These are phyloP conservation scores for Okapia johnstoni DNA, from an alignment of 2,113 vertebrate genomes.

Conservation along the genomic window DNA sequence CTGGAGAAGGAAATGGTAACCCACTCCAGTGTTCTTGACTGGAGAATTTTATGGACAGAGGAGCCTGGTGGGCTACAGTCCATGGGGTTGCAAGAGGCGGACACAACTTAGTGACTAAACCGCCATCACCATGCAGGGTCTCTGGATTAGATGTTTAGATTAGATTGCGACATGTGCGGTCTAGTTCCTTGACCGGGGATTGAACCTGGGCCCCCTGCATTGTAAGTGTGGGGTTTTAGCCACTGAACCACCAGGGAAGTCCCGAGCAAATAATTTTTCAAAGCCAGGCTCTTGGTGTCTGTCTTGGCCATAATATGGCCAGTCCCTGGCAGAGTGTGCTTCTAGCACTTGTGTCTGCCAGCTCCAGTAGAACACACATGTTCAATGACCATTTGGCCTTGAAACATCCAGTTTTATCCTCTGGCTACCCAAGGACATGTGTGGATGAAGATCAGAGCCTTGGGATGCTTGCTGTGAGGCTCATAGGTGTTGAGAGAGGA, in stretches of 20 bases:
- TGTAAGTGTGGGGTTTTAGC: not conserved
- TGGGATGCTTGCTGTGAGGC: not conserved
- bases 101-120: not conserved
- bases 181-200: not conserved
- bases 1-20: not conserved
- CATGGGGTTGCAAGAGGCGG: not conserved
- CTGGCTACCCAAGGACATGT: not conserved
- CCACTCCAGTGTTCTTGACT: not conserved
- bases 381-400: not conserved
- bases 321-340: not conserved
- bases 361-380: not conserved
- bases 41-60: not conserved
- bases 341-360: not conserved
- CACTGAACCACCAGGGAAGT: not conserved
- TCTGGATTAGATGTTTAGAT: not conserved
- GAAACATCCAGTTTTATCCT: not conserved
- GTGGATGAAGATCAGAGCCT: not conserved
- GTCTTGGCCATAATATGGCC: accelerated
- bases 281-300: not conserved
- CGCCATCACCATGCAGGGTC: not conserved
- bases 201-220: not conserved
- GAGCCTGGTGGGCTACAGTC: not conserved
- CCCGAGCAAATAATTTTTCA: not conserved
- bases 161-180: not conserved
- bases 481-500: not conserved